Evolutionary conservation across 2,797 vertebrate genomes (phyloP), one percentile per base, ranked within the genome.

Genomic region (Gymnothorax javanicus): DNA sequence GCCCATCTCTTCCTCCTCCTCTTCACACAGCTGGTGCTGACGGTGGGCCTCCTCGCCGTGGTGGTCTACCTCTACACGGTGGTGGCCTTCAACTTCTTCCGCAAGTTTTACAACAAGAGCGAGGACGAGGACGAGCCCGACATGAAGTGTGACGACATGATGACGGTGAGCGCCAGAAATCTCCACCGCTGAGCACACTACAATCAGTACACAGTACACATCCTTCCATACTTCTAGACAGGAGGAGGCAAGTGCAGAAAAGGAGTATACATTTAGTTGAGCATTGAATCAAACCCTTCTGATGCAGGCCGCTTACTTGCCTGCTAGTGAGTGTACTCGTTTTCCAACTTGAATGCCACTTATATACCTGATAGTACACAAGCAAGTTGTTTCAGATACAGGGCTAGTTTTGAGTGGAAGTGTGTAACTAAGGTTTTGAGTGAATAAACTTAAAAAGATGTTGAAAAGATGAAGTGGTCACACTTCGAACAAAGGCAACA

Each of bases 131-230:
- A 99, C 0, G 98, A 99, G 92, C 98, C 98, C 0, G 98, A 99
- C 85, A 99, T 99, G 98, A 99, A 99, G 90, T 99, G 98, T 81
- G 98, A 99, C 0, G 98, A 99, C 92, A 99, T 99, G 98, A 99
- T 99, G 98, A 99, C 98, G 75, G 98, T 99, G 93, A 95, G 93
- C 88, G 84, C 13, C n/a, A 33, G 1, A 12, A 62, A 15, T 43
- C 67, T 75, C 71, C 50, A 81, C 20, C 8, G 1, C 50, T 56
- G 56, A n/a, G 50, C n/a, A 52, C 52, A 56, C 25, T 23, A 23
- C 27, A 43, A 43, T 43, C 33, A 43, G 33, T 43, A 43, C 33
- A 43, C 33, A 43, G 33, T 43, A 43, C 33, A 43, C 33, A 43
- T 43, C 33, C 33, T 43, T 1, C 33, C 33, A 43, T 43, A 43